Percentiles rank a stretch among this genome's conserved stretches.
Evolutionary conservation across 2,888 invertebrate genomes (phyloP).

Genomic region (Aphodius granarius): DNA sequence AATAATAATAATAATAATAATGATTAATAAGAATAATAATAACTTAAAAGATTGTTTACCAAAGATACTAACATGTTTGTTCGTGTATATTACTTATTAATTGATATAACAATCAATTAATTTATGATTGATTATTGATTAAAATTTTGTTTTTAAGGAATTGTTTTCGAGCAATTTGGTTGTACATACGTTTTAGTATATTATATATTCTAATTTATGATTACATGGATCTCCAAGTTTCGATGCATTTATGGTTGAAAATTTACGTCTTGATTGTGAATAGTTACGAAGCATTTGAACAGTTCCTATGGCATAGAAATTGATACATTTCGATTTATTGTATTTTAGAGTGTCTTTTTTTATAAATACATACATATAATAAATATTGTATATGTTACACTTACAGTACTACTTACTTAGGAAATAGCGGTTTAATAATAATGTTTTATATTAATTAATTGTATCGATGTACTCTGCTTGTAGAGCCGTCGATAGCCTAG

Average conservation of each 20-base stretch:
- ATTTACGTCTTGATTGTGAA: not conserved
- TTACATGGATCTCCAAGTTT: slow-evolving; percentile 22
- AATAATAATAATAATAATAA: not conserved
- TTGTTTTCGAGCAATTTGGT: slow-evolving; percentile 46
- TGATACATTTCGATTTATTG: not conserved
- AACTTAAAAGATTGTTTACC: slow-evolving; percentile 34
- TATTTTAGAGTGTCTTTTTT: not conserved
- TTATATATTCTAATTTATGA: slow-evolving; percentile 19
- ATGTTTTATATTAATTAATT: not conserved
- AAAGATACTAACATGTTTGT: slow-evolving; percentile 38
- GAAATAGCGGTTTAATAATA: not conserved
- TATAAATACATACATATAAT: not conserved
- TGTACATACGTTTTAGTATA: slow-evolving; percentile 53
- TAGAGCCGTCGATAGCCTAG: slow-evolving; percentile 4
- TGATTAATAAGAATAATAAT: not conserved
- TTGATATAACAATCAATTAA: slow-evolving; percentile 1
- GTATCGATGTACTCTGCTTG: not conserved
- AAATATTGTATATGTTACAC: not conserved
- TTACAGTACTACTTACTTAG: slow-evolving; percentile 1
- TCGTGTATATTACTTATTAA: not conserved
- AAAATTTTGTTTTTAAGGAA: slow-evolving; percentile 26
- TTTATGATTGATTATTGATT: not conserved
- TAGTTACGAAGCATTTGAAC: not conserved
- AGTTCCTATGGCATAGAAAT: not conserved
- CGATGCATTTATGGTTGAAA: not conserved